These are phyloP conservation scores for Limnothrissa miodon DNA, from an alignment of 2,113 vertebrate genomes.

Conservation along the genomic window DNA sequence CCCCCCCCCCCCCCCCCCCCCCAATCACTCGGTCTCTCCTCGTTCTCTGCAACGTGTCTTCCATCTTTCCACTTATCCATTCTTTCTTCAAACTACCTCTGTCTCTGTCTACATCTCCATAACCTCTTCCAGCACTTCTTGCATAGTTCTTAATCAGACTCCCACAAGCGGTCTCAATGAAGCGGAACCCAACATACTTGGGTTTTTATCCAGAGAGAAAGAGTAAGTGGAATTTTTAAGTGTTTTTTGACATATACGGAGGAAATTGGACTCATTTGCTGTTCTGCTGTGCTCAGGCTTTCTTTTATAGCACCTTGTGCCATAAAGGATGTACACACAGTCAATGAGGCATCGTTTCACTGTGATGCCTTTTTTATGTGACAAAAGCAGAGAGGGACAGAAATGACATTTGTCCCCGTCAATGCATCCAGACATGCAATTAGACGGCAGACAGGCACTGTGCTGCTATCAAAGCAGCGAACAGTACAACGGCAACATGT, in stretches of 20 bases:
- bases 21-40: neutral
- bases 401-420: neutral
- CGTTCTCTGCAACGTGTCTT: neutral
- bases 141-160: neutral
- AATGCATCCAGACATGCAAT: slow-evolving; percentile 17
- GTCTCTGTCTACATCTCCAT: neutral
- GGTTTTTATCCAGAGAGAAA: neutral
- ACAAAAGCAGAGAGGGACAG: neutral
- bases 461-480: neutral
- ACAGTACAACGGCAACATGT: neutral
- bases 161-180: neutral
- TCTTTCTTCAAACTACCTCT: neutral
- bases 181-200: neutral
- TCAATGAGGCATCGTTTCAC: neutral
- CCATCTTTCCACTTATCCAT: neutral
- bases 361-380: neutral
- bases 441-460: neutral
- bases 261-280: neutral
- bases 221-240: neutral
- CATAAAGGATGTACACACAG: neutral
- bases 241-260: neutral
- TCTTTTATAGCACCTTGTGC: neutral
- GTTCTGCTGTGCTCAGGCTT: neutral
- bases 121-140: neutral
- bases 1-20: too few relatives aligned